Conservation (phyloP, 2,888 invertebrate genomes). For the Philereme transversata region DNA sequence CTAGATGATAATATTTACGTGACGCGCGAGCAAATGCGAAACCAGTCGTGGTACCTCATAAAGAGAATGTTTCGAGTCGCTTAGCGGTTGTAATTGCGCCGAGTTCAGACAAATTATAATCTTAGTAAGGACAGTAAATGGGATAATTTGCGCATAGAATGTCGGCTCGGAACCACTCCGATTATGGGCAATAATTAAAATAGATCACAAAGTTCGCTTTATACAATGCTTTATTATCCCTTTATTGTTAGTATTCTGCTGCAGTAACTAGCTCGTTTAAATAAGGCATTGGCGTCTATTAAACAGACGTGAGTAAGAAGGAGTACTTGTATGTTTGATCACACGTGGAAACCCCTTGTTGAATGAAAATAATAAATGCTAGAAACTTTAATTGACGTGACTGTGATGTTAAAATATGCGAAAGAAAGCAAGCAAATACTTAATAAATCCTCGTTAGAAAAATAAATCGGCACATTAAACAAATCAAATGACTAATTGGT, state of each 20-base stretch:
- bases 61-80: slow-evolving; percentile 54
- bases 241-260: slow-evolving; percentile 47
- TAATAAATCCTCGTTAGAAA: slow-evolving; percentile 44
- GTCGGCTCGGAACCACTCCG: slow-evolving; percentile 44
- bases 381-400: slow-evolving; percentile 57
- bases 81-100: slow-evolving; percentile 52
- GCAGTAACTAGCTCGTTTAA: slow-evolving; percentile 51
- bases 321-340: slow-evolving; percentile 46
- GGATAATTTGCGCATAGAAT: slow-evolving; percentile 53
- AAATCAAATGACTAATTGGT: slow-evolving; percentile 53
- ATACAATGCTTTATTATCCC: slow-evolving; percentile 44
- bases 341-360: slow-evolving; percentile 65
- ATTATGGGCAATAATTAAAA: slow-evolving; percentile 58
- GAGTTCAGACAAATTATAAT: slow-evolving; percentile 56
- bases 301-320: slow-evolving; percentile 56
- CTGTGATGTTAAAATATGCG: slow-evolving; percentile 46
- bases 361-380: slow-evolving; percentile 69
- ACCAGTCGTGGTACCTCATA: slow-evolving; percentile 51
- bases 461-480: slow-evolving; percentile 46
- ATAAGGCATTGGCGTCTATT: slow-evolving; percentile 49
- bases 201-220: slow-evolving; percentile 50
- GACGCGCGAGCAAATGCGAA: slow-evolving; percentile 46
- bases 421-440: slow-evolving; percentile 51
- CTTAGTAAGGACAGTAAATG: slow-evolving; percentile 50
- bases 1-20: slow-evolving; percentile 55